Base-by-base conservation (phyloP, 2,888 invertebrate genomes). In the Bombylius discolor region DNA sequence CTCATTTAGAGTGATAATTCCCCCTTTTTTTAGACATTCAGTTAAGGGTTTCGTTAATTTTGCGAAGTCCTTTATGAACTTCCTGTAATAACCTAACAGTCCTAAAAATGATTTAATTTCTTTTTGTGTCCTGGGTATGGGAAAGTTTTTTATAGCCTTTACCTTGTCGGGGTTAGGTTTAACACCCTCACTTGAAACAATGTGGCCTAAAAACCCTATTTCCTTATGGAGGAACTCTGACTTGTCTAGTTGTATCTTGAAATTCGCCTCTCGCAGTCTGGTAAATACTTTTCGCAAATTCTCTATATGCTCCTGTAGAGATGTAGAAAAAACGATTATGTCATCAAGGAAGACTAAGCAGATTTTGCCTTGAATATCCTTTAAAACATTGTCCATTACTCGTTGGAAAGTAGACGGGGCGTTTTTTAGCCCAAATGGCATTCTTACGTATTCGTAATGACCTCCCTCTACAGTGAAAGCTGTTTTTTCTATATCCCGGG, bases 341-440 rank as follows among this genome's bases (percentile, higher is more conserved):
- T 69, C 63, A 52, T 68, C 70, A 52, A 70, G 69, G 7, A 70
- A 1, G 65, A n/a, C n/a, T n/a, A n/a, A n/a, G n/a, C n/a, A n/a
- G n/a, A n/a, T n/a, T n/a, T n/a, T n/a, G n/a, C n/a, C n/a, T n/a
- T n/a, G n/a, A n/a, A n/a, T n/a, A n/a, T n/a, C n/a, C n/a, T n/a
- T n/a, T n/a, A n/a, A n/a, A n/a, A n/a, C n/a, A n/a, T n/a, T n/a
- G n/a, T n/a, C n/a, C n/a, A n/a, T n/a, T n/a, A n/a, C n/a, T n/a
- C n/a, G n/a, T n/a, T n/a, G n/a, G n/a, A n/a, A n/a, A n/a, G n/a
- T n/a, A n/a, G n/a, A n/a, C n/a, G n/a, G n/a, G n/a, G n/a, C n/a
- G n/a, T n/a, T n/a, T n/a, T n/a, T n/a, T n/a, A n/a, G n/a, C n/a
- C n/a, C n/a, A n/a, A n/a, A n/a, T n/a, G n/a, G n/a, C n/a, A n/a